phyloP scores from a whole-genome alignment of 1,140 invertebrate genomes.

The Temnothorax longispinosus region DNA sequence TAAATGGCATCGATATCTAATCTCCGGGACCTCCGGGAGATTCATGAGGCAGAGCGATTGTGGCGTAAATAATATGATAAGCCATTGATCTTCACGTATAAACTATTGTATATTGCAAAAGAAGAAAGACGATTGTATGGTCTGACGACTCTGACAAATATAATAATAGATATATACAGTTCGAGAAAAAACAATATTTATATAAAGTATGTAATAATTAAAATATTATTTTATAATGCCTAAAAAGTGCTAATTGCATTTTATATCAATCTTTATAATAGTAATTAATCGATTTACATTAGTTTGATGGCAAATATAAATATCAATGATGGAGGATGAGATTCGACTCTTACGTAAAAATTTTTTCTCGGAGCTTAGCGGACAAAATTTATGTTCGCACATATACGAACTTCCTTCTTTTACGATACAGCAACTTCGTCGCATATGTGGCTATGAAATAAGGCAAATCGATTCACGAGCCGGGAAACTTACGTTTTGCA shows the following conservation, averaged over 20 bases:
- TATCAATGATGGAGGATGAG: neutral
- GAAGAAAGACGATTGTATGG: neutral
- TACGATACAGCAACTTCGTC: neutral
- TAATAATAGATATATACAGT: neutral
- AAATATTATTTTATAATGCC: neutral
- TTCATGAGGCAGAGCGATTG: neutral
- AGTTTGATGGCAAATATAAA: neutral
- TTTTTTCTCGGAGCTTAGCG: neutral
- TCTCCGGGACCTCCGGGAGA: neutral
- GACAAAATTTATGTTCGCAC: too few species aligned
- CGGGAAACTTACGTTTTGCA: constrained; percentile 34
- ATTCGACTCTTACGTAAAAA: neutral
- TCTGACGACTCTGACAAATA: neutral
- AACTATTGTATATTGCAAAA: neutral
- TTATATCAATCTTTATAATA: too few species aligned
- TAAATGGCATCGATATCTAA: neutral
- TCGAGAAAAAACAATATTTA: neutral
- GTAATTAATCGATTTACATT: neutral
- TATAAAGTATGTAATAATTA: neutral
- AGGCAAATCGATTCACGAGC: constrained; percentile 20
- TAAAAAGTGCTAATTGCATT: too few species aligned
- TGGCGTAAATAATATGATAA: constrained; percentile 28
- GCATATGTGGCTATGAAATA: constrained; percentile 11
- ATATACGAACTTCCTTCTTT: neutral
- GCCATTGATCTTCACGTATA: neutral